Evolutionary conservation across 2,797 vertebrate genomes (phyloP).

Genomic region (Danio kyathit): DNA sequence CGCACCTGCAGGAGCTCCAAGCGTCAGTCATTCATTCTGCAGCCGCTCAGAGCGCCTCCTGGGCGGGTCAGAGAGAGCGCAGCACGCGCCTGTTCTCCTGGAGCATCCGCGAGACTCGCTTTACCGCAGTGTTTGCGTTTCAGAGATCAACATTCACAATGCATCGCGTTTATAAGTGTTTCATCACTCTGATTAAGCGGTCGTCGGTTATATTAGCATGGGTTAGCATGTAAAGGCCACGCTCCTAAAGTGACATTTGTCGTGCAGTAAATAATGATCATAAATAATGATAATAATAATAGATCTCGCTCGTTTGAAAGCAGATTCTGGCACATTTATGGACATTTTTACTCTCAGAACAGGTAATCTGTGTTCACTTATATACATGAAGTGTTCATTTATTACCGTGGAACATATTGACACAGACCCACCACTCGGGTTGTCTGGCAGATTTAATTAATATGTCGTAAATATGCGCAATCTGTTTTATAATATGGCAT

Average conservation of each 20-base stretch:
- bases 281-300: too few species aligned
- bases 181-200: background rate
- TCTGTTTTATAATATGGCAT: background rate
- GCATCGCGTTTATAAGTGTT: background rate
- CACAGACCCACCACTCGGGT: too few species aligned
- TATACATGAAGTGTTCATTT: background rate
- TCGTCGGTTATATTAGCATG: background rate
- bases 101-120: too few species aligned
- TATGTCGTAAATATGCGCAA: background rate
- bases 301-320: background rate
- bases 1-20: conserved; percentile 1
- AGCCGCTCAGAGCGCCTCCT: background rate
- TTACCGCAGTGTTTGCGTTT: background rate
- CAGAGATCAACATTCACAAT: background rate
- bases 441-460: too few species aligned
- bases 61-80: too few species aligned
- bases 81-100: too few species aligned
- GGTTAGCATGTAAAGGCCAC: conserved; percentile 14
- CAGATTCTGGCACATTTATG: background rate
- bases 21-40: background rate
- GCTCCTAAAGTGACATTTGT: background rate
- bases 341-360: background rate
- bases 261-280: background rate
- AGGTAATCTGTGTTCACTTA: background rate
- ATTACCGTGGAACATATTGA: background rate